Evolutionary conservation across 2,113 vertebrate species (phyloP).

Genomic region (Ictalurus furcatus): DNA sequence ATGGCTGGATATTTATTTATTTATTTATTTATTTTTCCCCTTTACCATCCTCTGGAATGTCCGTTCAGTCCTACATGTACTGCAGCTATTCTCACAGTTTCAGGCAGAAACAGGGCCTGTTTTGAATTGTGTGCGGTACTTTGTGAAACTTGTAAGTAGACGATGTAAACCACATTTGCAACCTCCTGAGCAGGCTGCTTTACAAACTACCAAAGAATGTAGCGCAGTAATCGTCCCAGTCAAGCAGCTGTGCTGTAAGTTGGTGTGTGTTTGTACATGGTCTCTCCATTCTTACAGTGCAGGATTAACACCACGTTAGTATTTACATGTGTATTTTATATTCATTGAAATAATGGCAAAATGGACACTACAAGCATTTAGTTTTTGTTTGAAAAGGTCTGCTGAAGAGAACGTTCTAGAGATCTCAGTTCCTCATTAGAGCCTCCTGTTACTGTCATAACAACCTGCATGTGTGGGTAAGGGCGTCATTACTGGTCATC

Average conservation of each 20-base stretch:
- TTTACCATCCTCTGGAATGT: conserved; percentile 31
- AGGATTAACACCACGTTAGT: background rate
- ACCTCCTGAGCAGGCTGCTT: conserved; percentile 25
- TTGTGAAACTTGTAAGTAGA: conserved; percentile 39
- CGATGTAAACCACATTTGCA: conserved; percentile 41
- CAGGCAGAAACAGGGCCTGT: conserved; percentile 33
- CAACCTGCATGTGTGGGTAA: conserved; percentile 35
- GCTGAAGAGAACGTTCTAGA: background rate
- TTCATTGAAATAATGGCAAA: background rate
- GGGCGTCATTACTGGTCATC: conserved; percentile 50
- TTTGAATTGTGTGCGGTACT: conserved; percentile 32
- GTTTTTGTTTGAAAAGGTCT: background rate
- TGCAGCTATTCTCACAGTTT: conserved; percentile 20
- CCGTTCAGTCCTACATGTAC: conserved; percentile 7
- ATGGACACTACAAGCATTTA: background rate
- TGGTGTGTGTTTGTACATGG: background rate
- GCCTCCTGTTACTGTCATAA: conserved; percentile 37
- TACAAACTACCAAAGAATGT: conserved; percentile 28
- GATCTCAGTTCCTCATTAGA: conserved; percentile 29
- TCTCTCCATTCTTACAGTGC: background rate
- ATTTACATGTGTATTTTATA: background rate
- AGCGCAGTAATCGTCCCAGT: background rate
- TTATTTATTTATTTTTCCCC: background rate
- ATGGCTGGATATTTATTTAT: background rate
- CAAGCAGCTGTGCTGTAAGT: background rate